Evolutionary conservation across 2,888 invertebrate genomes (phyloP).

Genomic region (Eucera pruinosa): DNA sequence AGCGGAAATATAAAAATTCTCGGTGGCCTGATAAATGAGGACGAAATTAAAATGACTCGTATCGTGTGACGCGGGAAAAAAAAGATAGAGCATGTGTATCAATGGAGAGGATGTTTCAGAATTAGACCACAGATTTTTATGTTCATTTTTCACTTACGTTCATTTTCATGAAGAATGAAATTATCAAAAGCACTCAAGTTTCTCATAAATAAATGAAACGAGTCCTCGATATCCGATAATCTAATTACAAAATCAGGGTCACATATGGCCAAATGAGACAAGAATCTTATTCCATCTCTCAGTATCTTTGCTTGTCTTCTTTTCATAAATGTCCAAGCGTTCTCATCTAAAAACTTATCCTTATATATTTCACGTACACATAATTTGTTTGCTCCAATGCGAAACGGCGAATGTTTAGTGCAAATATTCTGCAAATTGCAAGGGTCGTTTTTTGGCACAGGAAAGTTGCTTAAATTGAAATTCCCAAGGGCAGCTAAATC

Average conservation of each 20-base stretch:
- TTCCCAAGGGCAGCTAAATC: constrained; percentile 53
- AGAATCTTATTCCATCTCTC: constrained; percentile 77
- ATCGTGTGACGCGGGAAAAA: constrained; percentile 6
- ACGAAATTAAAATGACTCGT: constrained; percentile 31
- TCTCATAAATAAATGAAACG: constrained; percentile 77
- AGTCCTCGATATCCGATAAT: constrained; percentile 76
- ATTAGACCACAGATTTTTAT: constrained; percentile 1
- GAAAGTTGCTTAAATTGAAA: constrained; percentile 12
- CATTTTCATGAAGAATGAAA: constrained; percentile 74
- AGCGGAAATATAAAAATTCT: constrained; percentile 35
- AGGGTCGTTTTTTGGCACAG: neutral
- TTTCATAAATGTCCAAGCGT: constrained; percentile 71
- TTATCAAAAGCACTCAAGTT: constrained; percentile 71
- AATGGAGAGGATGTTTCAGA: constrained; percentile 12
- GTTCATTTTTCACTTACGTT: constrained; percentile 79
- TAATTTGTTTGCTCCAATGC: neutral
- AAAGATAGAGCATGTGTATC: constrained; percentile 10
- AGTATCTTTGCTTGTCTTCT: constrained; percentile 72
- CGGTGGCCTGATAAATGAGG: constrained; percentile 28
- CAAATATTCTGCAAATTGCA: constrained; percentile 62
- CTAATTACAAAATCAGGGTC: constrained; percentile 78
- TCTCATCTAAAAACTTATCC: constrained; percentile 57
- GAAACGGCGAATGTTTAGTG: constrained; percentile 33
- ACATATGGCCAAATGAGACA: constrained; percentile 77
- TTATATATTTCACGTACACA: constrained; percentile 32